phyloP scores from a whole-genome alignment of 1,140 invertebrate genomes.

The Drosophila ercepeae region DNA sequence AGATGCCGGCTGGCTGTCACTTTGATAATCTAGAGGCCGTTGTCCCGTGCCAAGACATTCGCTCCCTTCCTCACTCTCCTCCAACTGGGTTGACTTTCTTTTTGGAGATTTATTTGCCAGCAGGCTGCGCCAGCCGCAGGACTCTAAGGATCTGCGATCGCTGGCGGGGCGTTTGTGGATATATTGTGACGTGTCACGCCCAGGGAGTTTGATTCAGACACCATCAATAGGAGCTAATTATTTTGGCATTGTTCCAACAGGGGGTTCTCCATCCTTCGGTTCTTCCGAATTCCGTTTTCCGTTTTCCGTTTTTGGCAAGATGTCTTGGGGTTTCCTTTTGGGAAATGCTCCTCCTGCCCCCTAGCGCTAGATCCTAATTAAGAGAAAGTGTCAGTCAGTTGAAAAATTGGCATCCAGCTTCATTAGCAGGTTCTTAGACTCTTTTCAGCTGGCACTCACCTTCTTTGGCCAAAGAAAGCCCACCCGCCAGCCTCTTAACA shows the following conservation, averaged over 20 bases:
- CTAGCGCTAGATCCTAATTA: conserved; percentile 53
- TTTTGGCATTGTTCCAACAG: conserved; percentile 63
- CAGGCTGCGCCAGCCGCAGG: conserved; percentile 13
- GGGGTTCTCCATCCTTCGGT: conserved; percentile 29
- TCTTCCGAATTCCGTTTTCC: background rate
- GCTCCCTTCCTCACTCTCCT: conserved; percentile 33
- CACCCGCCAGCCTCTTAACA: conserved; percentile 53
- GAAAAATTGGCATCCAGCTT: conserved; percentile 25
- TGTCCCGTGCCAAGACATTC: conserved; percentile 68
- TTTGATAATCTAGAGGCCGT: conserved; percentile 70
- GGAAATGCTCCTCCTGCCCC: conserved; percentile 10
- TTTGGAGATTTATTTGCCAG: conserved; percentile 68
- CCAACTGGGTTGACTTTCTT: conserved; percentile 54
- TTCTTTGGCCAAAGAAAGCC: conserved; percentile 49
- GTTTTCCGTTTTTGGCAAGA: conserved; percentile 44
- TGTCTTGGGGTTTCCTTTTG: conserved; percentile 35
- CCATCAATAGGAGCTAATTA: conserved; percentile 74
- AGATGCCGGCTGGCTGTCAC: conserved; percentile 69
- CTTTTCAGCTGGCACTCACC: conserved; percentile 19
- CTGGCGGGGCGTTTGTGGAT: conserved; percentile 62
- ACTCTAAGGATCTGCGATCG: conserved; percentile 4
- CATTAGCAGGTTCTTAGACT: conserved; percentile 14
- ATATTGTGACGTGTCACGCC: conserved; percentile 80
- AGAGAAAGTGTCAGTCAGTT: conserved; percentile 41
- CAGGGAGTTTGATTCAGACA: conserved; percentile 36